Conservation (phyloP, 1,140 invertebrate genomes). For the Tetramorium simillimum region DNA sequence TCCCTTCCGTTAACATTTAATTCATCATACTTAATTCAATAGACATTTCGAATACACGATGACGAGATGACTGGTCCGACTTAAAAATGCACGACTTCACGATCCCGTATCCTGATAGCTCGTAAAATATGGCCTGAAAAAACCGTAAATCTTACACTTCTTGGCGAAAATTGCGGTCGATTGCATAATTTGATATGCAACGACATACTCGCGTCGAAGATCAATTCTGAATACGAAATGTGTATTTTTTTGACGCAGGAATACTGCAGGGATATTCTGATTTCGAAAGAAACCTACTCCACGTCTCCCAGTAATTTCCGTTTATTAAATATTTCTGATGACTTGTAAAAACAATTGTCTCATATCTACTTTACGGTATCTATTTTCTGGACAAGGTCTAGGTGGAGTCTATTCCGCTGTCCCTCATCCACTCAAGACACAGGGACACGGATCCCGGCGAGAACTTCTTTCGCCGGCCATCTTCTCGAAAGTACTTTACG, state of each 20-base stretch:
- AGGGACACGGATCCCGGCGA: background rate
- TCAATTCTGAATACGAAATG: background rate
- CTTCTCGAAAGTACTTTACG: slow-evolving; percentile 44
- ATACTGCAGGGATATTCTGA: background rate
- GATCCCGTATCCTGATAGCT: background rate
- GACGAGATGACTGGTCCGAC: background rate
- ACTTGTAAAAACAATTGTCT: background rate
- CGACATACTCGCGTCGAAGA: background rate
- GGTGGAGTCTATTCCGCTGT: background rate
- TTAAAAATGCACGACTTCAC: slow-evolving; percentile 33
- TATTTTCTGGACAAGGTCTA: background rate
- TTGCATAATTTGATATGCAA: background rate
- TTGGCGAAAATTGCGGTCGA: background rate
- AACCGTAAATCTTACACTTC: background rate
- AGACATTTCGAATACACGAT: background rate
- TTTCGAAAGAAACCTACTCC: background rate
- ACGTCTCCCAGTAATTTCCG: background rate
- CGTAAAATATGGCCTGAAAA: background rate
- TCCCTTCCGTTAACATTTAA: background rate
- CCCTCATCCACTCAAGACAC: slow-evolving; percentile 49
- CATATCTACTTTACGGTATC: background rate
- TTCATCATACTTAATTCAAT: slow-evolving; percentile 25
- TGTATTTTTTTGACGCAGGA: background rate
- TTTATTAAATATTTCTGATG: background rate
- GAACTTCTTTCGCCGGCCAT: slow-evolving; percentile 50